Evolutionary conservation across 2,797 vertebrate species (phyloP), one percentile per base, ranked within the genome.

Genomic region (Ctenochaetus hawaiiensis): DNA sequence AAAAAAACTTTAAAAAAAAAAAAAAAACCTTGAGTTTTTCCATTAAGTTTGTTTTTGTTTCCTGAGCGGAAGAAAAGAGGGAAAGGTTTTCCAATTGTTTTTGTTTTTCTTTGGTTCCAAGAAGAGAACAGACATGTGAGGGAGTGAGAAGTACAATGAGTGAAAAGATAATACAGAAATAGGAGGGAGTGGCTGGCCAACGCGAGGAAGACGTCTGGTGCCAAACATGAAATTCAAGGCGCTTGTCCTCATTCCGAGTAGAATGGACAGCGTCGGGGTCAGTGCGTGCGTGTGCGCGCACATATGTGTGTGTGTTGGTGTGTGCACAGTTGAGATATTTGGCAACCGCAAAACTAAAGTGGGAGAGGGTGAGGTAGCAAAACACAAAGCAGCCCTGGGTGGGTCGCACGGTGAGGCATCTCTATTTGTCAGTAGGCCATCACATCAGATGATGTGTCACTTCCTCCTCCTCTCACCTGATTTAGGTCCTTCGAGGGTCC

Each of bases 161-260:
- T 74, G 67, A 66, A 66, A 45, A 67, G 18, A 60, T 58, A 80
- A 80, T 79, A 83, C 82, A 67, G 75, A 51, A 61, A 69, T 34
- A 43, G 39, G 63, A 76, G 66, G 49, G 70, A 79, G 78, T 77
- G 83, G 79, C 81, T 86, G 90, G 78, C 74, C 81, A 65, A 76
- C 34, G 47, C 20, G 68, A 79, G 59, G 71, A 62, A 54, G 66
- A 81, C 73, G 78, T 89, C 83, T 77, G 89, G 94, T 95, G 94
- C 94, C 94, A 94, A 95, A 94, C 80, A 67, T 14, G 69, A 93
- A 90, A 91, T 93, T 93, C 89, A 87, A 91, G 92, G 89, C 85
- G 78, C 91, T 91, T 69, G 88, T 92, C 84, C 90, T 90, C 88
- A 79, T 82, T 90, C 82, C 64, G 72, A 30, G 72, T 80, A 26